Percentiles rank a stretch among this genome's conserved stretches.
phyloP scores from a whole-genome alignment of 2,113 vertebrate species.

The Lycocorax pyrrhopterus region DNA sequence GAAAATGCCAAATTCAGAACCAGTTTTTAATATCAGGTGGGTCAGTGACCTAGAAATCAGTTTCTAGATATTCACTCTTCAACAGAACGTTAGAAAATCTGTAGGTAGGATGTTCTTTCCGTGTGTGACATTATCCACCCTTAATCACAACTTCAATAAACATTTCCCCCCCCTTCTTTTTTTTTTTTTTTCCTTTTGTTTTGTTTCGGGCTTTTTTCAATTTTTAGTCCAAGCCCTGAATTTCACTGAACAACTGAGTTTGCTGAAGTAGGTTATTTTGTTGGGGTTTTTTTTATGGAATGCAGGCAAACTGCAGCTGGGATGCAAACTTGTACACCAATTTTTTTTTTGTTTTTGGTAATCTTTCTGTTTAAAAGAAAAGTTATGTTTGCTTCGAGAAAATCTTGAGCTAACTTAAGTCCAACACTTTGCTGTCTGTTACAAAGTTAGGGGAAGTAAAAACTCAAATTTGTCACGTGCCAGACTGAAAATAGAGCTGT shows the following conservation, averaged over 20 bases:
- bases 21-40: background rate
- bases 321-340: background rate
- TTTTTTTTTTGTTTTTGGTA: too few relatives aligned
- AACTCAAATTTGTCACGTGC: background rate
- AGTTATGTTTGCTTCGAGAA: background rate
- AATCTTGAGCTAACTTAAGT: background rate
- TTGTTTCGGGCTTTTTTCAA: background rate
- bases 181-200: background rate
- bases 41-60: background rate
- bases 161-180: accelerated
- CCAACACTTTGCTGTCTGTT: background rate
- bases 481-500: slow-evolving; percentile 4
- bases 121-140: background rate
- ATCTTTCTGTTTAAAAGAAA: background rate
- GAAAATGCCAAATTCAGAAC: background rate
- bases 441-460: background rate
- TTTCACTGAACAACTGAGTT: background rate
- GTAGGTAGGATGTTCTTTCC: background rate
- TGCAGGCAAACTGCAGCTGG: background rate
- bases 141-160: background rate
- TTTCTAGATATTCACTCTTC: background rate
- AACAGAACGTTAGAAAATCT: background rate
- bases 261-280: background rate
- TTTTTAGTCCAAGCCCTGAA: background rate
- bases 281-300: background rate